Evolutionary conservation across 2,888 invertebrate genomes (phyloP).

Genomic region (Colostygia pectinataria): DNA sequence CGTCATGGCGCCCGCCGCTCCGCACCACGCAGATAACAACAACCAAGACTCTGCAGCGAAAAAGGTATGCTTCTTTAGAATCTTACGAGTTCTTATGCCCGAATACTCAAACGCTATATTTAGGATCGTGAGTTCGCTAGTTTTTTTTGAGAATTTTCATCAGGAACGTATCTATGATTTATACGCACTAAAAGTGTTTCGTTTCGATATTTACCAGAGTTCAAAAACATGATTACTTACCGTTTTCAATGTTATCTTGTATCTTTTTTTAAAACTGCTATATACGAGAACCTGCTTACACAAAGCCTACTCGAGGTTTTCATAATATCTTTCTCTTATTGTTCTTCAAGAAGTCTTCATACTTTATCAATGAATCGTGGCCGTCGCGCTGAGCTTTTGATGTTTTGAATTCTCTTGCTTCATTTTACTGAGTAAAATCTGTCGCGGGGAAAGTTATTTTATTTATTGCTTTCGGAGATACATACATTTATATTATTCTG

Average conservation of each 20-base stretch:
- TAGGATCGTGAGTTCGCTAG: too few relatives aligned
- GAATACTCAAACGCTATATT: too few relatives aligned
- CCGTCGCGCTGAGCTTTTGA: slow-evolving; percentile 19
- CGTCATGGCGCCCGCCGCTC: slow-evolving; percentile 96
- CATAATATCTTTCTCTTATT: slow-evolving; percentile 18
- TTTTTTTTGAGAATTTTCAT: too few relatives aligned
- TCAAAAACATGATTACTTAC: not conserved
- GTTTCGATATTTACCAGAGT: too few relatives aligned
- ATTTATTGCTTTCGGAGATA: slow-evolving; percentile 19
- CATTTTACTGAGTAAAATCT: slow-evolving; percentile 12
- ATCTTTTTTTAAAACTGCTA: slow-evolving; percentile 1
- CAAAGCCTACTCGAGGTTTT: slow-evolving; percentile 18
- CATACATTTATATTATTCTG: slow-evolving; percentile 15
- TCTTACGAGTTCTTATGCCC: too few relatives aligned
- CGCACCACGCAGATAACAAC: slow-evolving; percentile 94
- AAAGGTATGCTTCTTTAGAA: slow-evolving; percentile 86
- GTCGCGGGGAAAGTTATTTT: slow-evolving; percentile 14
- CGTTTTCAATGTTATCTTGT: slow-evolving; percentile 6
- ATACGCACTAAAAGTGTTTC: too few relatives aligned
- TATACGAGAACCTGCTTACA: slow-evolving; percentile 1
- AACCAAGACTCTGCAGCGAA: slow-evolving; percentile 96
- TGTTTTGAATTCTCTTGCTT: slow-evolving; percentile 20
- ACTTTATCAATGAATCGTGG: slow-evolving; percentile 26
- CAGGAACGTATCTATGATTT: too few relatives aligned
- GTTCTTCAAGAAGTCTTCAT: slow-evolving; percentile 23